phyloP scores from a whole-genome alignment of 1,140 invertebrate genomes.

The Batillaria attramentaria region DNA sequence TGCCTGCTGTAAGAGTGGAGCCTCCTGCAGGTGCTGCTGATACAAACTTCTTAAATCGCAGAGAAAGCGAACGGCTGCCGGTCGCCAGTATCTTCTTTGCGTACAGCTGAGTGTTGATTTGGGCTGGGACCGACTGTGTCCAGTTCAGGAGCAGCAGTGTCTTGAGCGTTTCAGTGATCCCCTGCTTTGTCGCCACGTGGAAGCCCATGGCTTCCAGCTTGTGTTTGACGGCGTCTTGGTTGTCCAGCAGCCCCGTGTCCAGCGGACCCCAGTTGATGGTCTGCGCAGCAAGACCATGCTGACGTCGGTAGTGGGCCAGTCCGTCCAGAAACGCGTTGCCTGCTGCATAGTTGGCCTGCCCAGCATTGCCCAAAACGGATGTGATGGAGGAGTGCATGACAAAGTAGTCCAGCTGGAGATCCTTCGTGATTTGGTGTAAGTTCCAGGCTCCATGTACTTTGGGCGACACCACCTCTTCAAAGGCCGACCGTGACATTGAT shows the following conservation, averaged over 20 bases:
- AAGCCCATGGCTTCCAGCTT: slow-evolving; percentile 34
- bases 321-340: slow-evolving; percentile 55
- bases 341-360: slow-evolving; percentile 54
- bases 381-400: slow-evolving; percentile 55
- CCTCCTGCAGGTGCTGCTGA: too few species aligned
- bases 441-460: slow-evolving; percentile 63
- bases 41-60: too few species aligned
- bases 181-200: slow-evolving; percentile 19
- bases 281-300: slow-evolving; percentile 42
- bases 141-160: slow-evolving; percentile 30
- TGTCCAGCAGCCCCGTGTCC: slow-evolving; percentile 39
- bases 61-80: too few species aligned
- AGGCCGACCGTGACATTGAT: not conserved
- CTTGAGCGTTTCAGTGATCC: slow-evolving; percentile 36
- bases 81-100: too few species aligned
- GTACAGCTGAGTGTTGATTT: slow-evolving; percentile 32
- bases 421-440: slow-evolving; percentile 48
- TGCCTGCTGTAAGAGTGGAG: too few species aligned
- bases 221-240: slow-evolving; percentile 21
- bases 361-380: slow-evolving; percentile 51
- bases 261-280: slow-evolving; percentile 56
- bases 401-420: slow-evolving; percentile 52
- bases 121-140: slow-evolving; percentile 32
- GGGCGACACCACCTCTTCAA: slow-evolving; percentile 15
- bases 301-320: slow-evolving; percentile 47